Percentiles rank a stretch among this genome's conserved stretches.
phyloP scores from a whole-genome alignment of 2,113 vertebrate genomes.

The Cavia porcellus region DNA sequence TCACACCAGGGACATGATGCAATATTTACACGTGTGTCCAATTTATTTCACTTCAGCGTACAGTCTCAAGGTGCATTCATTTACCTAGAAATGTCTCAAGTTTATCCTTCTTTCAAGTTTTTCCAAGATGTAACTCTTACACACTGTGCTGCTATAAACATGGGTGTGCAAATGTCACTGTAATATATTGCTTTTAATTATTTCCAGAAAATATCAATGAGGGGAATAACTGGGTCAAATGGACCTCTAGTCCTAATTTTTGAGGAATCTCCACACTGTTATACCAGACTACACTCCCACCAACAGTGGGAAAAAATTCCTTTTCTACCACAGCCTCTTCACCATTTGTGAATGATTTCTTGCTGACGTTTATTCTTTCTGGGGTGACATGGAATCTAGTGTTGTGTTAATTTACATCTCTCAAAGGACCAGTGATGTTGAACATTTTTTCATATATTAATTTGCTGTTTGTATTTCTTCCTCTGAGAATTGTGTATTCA shows the following conservation, averaged over 20 bases:
- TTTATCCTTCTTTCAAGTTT: background rate
- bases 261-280: background rate
- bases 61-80: background rate
- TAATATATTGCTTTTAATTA: too few relatives aligned
- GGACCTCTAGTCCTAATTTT: background rate
- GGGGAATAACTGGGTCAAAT: background rate
- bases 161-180: too few relatives aligned
- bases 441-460: too few relatives aligned
- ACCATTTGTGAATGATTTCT: background rate
- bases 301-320: background rate
- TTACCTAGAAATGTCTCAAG: background rate
- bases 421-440: background rate
- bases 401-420: background rate
- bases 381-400: background rate
- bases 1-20: background rate
- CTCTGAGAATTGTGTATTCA: too few relatives aligned
- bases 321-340: background rate
- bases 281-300: background rate
- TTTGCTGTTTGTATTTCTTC: too few relatives aligned
- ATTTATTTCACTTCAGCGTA: background rate
- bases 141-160: background rate
- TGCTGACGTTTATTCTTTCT: background rate
- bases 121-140: background rate
- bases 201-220: background rate
- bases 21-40: background rate